Evolutionary conservation across 2,113 vertebrate genomes (phyloP).

Genomic region (Laticauda laticaudata): DNA sequence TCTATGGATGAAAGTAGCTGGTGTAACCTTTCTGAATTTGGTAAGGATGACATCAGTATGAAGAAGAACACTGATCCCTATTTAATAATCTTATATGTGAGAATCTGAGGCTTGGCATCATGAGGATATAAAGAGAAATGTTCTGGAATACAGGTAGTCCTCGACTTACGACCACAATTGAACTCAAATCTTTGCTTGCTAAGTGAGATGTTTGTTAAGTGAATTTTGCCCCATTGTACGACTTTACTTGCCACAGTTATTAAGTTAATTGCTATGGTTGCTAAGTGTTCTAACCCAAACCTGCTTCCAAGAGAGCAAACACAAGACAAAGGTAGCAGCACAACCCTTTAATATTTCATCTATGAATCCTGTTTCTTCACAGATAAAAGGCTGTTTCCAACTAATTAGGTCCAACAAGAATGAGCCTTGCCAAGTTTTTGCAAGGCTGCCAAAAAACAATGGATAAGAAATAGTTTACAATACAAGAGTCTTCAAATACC

Average conservation of each 20-base stretch:
- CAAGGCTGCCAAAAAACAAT: too few species aligned
- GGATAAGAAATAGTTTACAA: too few species aligned
- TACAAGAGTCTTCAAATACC: too few species aligned
- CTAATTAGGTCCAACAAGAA: too few species aligned
- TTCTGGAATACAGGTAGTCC: not conserved
- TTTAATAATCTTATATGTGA: not conserved
- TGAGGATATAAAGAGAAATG: not conserved
- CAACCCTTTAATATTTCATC: too few species aligned
- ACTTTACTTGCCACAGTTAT: not conserved
- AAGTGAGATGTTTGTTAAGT: not conserved
- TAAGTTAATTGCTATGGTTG: not conserved
- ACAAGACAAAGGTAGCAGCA: too few species aligned
- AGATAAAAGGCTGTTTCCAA: too few species aligned
- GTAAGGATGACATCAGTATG: not conserved
- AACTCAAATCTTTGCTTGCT: not conserved
- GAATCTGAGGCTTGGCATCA: not conserved
- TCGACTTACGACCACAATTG: not conserved
- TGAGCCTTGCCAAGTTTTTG: too few species aligned
- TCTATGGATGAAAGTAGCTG: not conserved
- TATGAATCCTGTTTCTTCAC: too few species aligned
- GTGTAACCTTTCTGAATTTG: not conserved
- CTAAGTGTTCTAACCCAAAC: not conserved
- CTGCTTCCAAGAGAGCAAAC: too few species aligned
- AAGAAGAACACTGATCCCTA: not conserved
- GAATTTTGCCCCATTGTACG: not conserved